Base-by-base conservation (phyloP, 2,888 invertebrate genomes). In the Cybosia mesomella region DNA sequence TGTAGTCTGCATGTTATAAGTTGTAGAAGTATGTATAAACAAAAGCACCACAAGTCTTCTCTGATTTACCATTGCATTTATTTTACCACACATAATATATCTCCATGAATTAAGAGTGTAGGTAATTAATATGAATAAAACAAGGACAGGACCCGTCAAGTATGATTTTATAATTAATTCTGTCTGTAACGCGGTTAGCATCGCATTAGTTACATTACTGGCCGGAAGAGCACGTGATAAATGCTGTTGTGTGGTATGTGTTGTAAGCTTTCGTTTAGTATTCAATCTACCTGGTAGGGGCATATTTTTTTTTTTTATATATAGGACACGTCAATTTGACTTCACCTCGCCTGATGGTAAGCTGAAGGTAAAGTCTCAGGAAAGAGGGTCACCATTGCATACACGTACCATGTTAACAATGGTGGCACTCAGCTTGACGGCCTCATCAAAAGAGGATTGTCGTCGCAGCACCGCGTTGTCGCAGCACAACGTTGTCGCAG, bases 181-280 rank as follows among this genome's bases (percentile, higher is more conserved):
- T 22, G 66, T 62, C 70, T 64, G 72, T 75, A 78, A 76, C 66
- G 69, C 75, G 73, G 78, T 81, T 78, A 81, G 73, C 64, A 64
- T 74, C 80, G 81, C 73, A 75, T 78, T 76, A 74, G 72, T 80
- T 74, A 81, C 82, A 82, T 77, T 72, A 75, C 75, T 71, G 75
- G 72, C 76, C 83, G 83, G 83, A 84, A 85, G 84, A 79, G 71
- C 70, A 75, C 74, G 76, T 80, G 84, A 85, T 83, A 75, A 84
- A 83, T 85, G 74, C 63, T 70, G 58, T 61, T 54, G 32, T 64
- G 13, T 64, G 80, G 77, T 67, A 7, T 68, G 83, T 83, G 72
- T 62, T 1, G 72, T 9, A 57, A 63, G 65, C n/a, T 32, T 34
- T 9, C 4, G 21, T 13, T 39, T 22, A 39, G 3, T 13, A 22